These are phyloP conservation scores for Ichneumoninae sp. DNA, from an alignment of 2,888 invertebrate species.

Conservation along the genomic window DNA sequence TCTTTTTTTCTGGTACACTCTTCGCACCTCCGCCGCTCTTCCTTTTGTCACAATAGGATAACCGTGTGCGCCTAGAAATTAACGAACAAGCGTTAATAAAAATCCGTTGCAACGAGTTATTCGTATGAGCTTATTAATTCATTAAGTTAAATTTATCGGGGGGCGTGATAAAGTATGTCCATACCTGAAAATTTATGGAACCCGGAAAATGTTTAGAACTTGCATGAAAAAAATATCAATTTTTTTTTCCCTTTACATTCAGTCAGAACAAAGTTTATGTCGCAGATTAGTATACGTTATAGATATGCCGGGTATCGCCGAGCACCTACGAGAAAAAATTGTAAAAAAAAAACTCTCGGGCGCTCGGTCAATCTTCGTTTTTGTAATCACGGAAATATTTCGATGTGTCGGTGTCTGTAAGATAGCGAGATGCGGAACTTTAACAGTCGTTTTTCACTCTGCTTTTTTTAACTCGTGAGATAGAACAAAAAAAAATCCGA, in stretches of 20 bases:
- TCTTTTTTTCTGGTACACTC: slow-evolving; percentile 45
- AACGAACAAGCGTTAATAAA: slow-evolving; percentile 50
- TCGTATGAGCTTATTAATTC: background rate
- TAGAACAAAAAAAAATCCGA: too few species aligned
- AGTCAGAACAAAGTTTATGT: background rate
- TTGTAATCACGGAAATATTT: background rate
- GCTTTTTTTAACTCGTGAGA: too few species aligned
- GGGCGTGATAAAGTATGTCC: background rate
- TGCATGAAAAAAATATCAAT: background rate
- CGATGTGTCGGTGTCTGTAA: background rate
- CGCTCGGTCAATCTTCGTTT: background rate
- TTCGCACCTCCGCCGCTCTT: slow-evolving; percentile 45
- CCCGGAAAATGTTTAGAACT: slow-evolving; percentile 21
- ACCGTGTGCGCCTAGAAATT: slow-evolving; percentile 53
- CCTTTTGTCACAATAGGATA: slow-evolving; percentile 42
- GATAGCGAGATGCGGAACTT: background rate
- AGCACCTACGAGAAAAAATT: background rate
- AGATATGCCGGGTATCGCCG: background rate
- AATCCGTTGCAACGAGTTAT: background rate
- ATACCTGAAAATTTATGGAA: slow-evolving; percentile 38
- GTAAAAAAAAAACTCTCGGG: background rate
- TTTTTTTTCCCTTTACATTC: background rate
- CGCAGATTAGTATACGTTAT: background rate
- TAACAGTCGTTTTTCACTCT: background rate
- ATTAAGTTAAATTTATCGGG: background rate